These are phyloP conservation scores for Coenonympha glycerion DNA, from an alignment of 2,888 invertebrate species.

Conservation along the genomic window DNA sequence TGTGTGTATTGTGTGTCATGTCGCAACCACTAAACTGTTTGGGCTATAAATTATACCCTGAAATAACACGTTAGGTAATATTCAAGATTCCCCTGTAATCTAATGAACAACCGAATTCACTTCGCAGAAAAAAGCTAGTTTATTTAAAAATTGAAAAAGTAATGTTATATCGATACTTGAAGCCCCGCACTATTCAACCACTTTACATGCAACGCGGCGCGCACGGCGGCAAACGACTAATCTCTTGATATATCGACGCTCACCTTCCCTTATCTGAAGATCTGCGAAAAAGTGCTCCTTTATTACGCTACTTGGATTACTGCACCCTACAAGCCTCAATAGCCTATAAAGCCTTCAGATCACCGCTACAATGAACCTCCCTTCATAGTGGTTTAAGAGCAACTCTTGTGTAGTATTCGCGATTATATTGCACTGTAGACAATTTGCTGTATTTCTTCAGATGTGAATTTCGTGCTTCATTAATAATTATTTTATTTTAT, in stretches of 20 bases:
- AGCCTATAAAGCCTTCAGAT: conserved; percentile 34
- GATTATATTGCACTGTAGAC: not conserved
- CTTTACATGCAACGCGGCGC: conserved; percentile 63
- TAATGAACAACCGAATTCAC: not conserved
- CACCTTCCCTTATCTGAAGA: conserved; percentile 67
- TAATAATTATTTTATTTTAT: no score
- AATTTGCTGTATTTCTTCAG: not conserved
- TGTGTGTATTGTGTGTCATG: no score
- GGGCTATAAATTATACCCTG: no score
- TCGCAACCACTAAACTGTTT: no score
- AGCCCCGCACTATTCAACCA: conserved; percentile 38
- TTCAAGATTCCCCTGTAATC: not conserved
- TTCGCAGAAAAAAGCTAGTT: not conserved
- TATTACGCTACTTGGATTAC: conserved; percentile 57
- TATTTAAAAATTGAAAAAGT: not conserved
- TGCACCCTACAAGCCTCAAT: conserved; percentile 35
- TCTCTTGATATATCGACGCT: conserved; percentile 71
- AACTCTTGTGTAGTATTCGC: not conserved
- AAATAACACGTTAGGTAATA: no score
- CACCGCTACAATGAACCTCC: conserved; percentile 14
- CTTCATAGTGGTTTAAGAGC: not conserved
- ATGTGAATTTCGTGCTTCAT: no score
- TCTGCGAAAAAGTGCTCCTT: conserved; percentile 65
- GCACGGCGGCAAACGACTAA: conserved; percentile 62
- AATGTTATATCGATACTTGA: conserved; percentile 11